A percentile compares a stretch with the other conserved stretches of the same genome.
Evolutionary conservation across 2,113 vertebrate genomes (phyloP).

Genomic region (Oncorhynchus keta): DNA sequence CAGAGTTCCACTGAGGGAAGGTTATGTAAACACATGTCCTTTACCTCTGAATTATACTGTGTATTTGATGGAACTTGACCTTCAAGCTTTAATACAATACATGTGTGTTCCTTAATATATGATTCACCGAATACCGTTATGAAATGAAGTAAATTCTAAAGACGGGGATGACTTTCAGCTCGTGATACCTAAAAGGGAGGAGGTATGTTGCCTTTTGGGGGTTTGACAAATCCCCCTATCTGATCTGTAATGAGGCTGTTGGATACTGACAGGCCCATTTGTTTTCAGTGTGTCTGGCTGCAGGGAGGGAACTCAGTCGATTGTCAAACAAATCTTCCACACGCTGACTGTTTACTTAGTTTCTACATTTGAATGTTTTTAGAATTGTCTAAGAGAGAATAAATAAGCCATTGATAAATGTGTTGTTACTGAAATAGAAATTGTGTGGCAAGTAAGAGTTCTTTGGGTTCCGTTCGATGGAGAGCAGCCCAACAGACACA

Average conservation of each 20-base stretch:
- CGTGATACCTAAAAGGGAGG: not conserved
- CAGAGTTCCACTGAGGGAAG: conserved; percentile 41
- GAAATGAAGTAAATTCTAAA: not conserved
- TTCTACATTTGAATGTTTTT: not conserved
- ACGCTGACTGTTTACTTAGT: not conserved
- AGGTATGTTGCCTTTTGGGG: conserved; percentile 11
- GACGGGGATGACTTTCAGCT: not conserved
- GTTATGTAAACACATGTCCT: conserved; percentile 58
- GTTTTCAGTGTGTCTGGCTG: conserved; percentile 39
- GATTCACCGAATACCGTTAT: not conserved
- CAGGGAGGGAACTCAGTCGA: conserved; percentile 11
- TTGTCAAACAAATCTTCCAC: conserved; percentile 34
- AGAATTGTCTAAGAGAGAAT: not conserved
- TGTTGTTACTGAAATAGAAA: not conserved
- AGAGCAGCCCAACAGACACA: conserved; percentile 58
- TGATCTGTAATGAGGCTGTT: conserved; percentile 7
- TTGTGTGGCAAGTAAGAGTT: not conserved
- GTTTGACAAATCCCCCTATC: conserved; percentile 27
- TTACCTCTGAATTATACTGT: conserved; percentile 28
- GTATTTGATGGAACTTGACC: conserved; percentile 11
- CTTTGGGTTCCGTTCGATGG: not conserved
- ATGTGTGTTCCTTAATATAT: not conserved
- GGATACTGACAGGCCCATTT: conserved; percentile 22
- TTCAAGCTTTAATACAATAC: not conserved
- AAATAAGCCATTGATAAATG: not conserved